These are phyloP conservation scores for Tinea semifulvella DNA, from an alignment of 2,888 invertebrate species.

Conservation along the genomic window DNA sequence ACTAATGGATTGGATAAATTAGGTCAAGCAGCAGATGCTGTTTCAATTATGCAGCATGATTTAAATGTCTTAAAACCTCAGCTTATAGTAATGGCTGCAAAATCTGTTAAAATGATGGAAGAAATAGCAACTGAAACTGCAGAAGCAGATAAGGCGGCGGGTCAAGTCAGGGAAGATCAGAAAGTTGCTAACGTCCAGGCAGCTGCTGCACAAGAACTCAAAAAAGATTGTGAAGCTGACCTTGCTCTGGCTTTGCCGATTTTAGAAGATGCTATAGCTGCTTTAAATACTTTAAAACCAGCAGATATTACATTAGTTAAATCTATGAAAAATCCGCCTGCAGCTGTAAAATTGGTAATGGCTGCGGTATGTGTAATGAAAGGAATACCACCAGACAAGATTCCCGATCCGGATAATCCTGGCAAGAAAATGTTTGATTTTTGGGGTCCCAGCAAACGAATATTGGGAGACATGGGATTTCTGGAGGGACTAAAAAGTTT, in stretches of 20 bases:
- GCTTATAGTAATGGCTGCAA: slow-evolving; percentile 74
- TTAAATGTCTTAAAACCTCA: slow-evolving; percentile 78
- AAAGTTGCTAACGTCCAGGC: slow-evolving; percentile 89
- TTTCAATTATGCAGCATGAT: slow-evolving; percentile 79
- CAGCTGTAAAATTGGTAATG: slow-evolving; percentile 84
- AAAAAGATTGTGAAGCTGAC: slow-evolving; percentile 92
- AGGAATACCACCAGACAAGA: slow-evolving; percentile 78
- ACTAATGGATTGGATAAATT: slow-evolving; percentile 81
- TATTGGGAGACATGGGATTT: slow-evolving; percentile 84
- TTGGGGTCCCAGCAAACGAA: slow-evolving; percentile 86
- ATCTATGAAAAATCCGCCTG: slow-evolving; percentile 89
- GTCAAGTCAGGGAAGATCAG: slow-evolving; percentile 86
- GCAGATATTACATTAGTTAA: slow-evolving; percentile 86
- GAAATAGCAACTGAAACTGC: slow-evolving; percentile 79
- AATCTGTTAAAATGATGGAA: slow-evolving; percentile 78
- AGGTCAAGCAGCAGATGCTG: slow-evolving; percentile 79
- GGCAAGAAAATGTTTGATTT: slow-evolving; percentile 78
- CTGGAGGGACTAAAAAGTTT: slow-evolving; percentile 78
- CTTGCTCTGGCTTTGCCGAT: slow-evolving; percentile 88
- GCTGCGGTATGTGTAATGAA: slow-evolving; percentile 92
- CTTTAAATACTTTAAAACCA: slow-evolving; percentile 86
- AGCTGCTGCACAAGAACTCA: slow-evolving; percentile 81
- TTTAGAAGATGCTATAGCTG: slow-evolving; percentile 77
- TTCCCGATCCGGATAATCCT: slow-evolving; percentile 74
- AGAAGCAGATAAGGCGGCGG: slow-evolving; percentile 81